phyloP scores from a whole-genome alignment of 1,140 invertebrate genomes.

The Pectinophora gossypiella region DNA sequence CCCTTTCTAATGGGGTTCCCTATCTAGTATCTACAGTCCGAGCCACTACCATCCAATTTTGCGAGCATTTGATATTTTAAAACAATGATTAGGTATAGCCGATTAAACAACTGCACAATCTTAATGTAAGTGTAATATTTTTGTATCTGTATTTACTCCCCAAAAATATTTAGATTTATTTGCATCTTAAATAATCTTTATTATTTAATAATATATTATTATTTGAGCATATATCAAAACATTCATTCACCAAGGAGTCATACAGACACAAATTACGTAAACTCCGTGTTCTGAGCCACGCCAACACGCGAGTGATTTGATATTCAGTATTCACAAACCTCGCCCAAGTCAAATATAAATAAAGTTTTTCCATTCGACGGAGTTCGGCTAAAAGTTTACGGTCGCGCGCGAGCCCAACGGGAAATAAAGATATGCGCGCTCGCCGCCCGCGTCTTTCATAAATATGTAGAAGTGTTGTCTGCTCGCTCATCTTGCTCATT shows the following conservation, averaged over 20 bases:
- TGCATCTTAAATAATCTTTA: too few species aligned
- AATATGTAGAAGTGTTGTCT: constrained; percentile 22
- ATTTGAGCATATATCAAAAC: not conserved
- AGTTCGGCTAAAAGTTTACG: constrained; percentile 46
- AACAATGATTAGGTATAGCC: too few species aligned
- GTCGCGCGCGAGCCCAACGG: constrained; percentile 31
- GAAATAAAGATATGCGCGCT: constrained; percentile 45
- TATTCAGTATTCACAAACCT: constrained; percentile 57
- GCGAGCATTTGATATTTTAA: too few species aligned
- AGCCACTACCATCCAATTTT: too few species aligned
- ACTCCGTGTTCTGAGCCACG: constrained; percentile 3
- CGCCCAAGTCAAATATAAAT: constrained; percentile 54
- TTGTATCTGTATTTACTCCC: too few species aligned
- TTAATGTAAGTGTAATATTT: too few species aligned
- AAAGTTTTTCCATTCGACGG: constrained; percentile 60
- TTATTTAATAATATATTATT: too few species aligned
- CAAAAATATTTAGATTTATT: too few species aligned
- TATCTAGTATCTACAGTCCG: too few species aligned
- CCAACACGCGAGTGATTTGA: constrained; percentile 40
- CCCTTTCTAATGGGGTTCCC: too few species aligned
- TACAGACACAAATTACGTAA: constrained; percentile 14
- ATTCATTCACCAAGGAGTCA: not conserved
- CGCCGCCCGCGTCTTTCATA: constrained; percentile 19
- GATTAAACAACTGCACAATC: too few species aligned
- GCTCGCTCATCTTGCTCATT: constrained; percentile 10